Percentiles rank a stretch among this genome's conserved stretches.
Evolutionary conservation across 2,888 invertebrate species (phyloP).

Genomic region (Drosophila paramelanica): DNA sequence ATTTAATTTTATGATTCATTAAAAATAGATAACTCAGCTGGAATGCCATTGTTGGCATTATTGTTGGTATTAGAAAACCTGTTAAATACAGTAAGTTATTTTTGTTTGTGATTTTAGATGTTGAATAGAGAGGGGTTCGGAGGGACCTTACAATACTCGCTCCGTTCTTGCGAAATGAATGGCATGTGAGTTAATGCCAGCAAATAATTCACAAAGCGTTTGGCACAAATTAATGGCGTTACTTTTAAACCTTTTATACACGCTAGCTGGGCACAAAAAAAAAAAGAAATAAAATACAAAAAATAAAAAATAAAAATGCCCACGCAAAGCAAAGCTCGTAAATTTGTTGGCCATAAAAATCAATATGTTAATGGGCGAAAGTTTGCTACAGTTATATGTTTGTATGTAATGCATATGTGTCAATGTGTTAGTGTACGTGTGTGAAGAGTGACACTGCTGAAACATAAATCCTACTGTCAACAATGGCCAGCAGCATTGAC

Average conservation of each 20-base stretch:
- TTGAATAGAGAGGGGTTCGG: background rate
- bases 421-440: slow-evolving; percentile 22
- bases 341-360: slow-evolving; percentile 77
- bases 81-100: too few relatives aligned
- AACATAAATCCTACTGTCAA: slow-evolving; percentile 78
- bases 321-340: slow-evolving; percentile 65
- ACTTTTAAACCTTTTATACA: slow-evolving; percentile 73
- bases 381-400: slow-evolving; percentile 53
- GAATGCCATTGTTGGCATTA: too few relatives aligned
- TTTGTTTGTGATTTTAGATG: background rate
- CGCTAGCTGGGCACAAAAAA: slow-evolving; percentile 42
- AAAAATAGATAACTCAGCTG: too few relatives aligned
- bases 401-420: slow-evolving; percentile 21
- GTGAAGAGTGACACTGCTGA: slow-evolving; percentile 67
- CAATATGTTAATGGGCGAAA: slow-evolving; percentile 78
- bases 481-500: slow-evolving; percentile 79
- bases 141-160: background rate
- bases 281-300: slow-evolving; percentile 12
- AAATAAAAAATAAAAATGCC: slow-evolving; percentile 18
- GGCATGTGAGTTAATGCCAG: slow-evolving; percentile 28
- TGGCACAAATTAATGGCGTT: slow-evolving; percentile 75
- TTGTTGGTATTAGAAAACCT: too few relatives aligned
- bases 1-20: too few relatives aligned
- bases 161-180: slow-evolving; percentile 5
- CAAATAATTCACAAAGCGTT: slow-evolving; percentile 63